Evolutionary conservation across 2,113 vertebrate species (phyloP).

Genomic region (Ceyx melanurus): DNA sequence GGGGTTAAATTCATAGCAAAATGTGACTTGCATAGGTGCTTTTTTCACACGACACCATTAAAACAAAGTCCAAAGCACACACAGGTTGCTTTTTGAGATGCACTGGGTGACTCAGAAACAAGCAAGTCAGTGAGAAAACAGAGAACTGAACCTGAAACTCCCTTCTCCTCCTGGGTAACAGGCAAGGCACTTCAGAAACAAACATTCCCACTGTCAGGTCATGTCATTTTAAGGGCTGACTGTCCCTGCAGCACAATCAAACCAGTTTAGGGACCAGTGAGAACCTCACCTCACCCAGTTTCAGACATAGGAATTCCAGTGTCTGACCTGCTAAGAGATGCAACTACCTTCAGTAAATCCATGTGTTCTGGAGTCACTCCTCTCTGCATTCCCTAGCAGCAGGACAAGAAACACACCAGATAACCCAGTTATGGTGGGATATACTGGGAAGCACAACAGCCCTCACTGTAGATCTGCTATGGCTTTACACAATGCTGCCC

Average conservation of each 20-base stretch:
- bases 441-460: background rate
- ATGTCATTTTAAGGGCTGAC: background rate
- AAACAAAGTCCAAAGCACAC: background rate
- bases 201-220: background rate
- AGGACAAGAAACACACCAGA: background rate
- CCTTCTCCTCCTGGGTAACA: background rate
- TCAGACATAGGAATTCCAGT: background rate
- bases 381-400: background rate
- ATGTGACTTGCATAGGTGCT: accelerated
- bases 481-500: background rate
- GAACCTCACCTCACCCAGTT: no score
- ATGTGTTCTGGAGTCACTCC: background rate
- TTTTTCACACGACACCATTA: background rate
- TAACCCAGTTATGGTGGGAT: accelerated
- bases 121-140: background rate
- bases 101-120: background rate
- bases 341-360: background rate
- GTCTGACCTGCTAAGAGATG: background rate
- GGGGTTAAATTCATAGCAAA: background rate
- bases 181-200: background rate
- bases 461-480: background rate
- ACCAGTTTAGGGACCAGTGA: background rate
- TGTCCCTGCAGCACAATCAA: background rate
- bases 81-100: accelerated
- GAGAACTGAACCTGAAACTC: background rate